Percentiles rank a stretch among this genome's conserved stretches.
Evolutionary conservation across 2,113 vertebrate genomes (phyloP).

Genomic region (Morone saxatilis): DNA sequence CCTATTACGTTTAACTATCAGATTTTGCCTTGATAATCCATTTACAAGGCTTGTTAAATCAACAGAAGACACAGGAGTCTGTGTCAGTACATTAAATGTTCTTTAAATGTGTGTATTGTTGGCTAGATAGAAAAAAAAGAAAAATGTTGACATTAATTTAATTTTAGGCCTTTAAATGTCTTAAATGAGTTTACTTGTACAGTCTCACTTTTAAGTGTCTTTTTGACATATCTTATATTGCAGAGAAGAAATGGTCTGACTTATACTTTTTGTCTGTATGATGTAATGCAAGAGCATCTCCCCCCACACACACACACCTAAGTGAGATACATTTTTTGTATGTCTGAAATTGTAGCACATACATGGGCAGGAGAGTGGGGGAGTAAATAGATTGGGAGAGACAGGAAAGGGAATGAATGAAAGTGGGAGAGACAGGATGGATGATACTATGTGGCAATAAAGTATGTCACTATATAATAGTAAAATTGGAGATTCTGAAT

Average conservation of each 20-base stretch:
- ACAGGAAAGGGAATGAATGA: neutral
- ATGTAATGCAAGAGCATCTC: constrained; percentile 11
- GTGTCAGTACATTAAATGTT: neutral
- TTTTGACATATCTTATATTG: too few species aligned
- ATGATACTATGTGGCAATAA: neutral
- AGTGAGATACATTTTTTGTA: constrained; percentile 6
- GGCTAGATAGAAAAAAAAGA: neutral
- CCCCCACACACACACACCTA: neutral
- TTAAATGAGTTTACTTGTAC: too few species aligned
- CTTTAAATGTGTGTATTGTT: neutral
- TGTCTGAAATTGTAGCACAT: neutral
- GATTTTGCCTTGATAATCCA: constrained; percentile 6
- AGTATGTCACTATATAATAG: neutral
- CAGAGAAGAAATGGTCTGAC: neutral
- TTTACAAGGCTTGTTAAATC: constrained; percentile 18
- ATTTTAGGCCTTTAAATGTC: too few species aligned
- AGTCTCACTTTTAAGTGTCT: too few species aligned
- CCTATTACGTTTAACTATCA: neutral
- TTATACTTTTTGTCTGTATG: neutral
- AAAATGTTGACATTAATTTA: too few species aligned
- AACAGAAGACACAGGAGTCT: neutral
- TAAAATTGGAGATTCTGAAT: neutral
- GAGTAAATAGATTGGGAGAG: constrained; percentile 5
- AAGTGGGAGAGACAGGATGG: neutral
- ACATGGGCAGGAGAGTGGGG: neutral